Conservation (phyloP, 2,888 invertebrate species). For the Heliconius sara region DNA sequence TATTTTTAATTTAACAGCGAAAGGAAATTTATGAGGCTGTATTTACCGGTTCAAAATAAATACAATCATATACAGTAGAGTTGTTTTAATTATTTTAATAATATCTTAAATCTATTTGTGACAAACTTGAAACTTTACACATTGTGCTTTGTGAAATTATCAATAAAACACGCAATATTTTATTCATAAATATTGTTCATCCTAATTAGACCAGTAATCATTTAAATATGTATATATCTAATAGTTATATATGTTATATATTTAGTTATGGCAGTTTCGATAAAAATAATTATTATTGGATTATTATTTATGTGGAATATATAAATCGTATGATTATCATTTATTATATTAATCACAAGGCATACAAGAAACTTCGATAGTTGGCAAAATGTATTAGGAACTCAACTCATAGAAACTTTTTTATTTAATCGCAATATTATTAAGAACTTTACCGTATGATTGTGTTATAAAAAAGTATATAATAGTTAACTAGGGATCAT, state of each 20-base stretch:
- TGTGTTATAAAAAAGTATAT: slow-evolving; percentile 9
- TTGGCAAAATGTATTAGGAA: slow-evolving; percentile 1
- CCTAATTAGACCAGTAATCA: background rate
- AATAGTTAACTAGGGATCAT: background rate
- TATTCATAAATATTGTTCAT: background rate
- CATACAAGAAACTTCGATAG: background rate
- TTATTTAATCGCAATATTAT: background rate
- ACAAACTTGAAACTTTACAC: no score
- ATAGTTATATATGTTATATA: background rate
- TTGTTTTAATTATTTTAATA: no score
- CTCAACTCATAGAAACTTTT: slow-evolving; percentile 1
- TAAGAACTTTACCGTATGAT: slow-evolving; percentile 1
- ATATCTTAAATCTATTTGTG: no score
- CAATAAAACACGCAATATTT: background rate
- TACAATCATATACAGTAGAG: no score
- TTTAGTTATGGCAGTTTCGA: background rate
- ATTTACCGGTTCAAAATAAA: no score
- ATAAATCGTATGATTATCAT: background rate
- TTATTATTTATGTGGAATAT: background rate
- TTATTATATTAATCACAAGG: background rate
- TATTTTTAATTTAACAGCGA: background rate
- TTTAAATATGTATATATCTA: background rate
- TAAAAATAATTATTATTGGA: background rate
- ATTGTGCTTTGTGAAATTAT: background rate
- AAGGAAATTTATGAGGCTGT: no score